phyloP scores from a whole-genome alignment of 2,888 invertebrate genomes.

The Clanis bilineata region DNA sequence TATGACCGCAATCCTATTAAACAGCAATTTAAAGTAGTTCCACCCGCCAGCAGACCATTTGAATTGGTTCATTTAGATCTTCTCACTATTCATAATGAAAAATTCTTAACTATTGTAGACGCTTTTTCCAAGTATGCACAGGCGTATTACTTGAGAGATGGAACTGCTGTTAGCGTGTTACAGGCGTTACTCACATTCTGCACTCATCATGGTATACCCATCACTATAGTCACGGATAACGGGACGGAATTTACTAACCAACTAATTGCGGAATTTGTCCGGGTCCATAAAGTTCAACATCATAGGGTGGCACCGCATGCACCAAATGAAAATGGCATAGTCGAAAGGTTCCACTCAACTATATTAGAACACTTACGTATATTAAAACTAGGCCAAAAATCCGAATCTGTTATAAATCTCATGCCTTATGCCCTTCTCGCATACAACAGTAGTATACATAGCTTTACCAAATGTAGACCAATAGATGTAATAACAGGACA shows the following conservation, averaged over 20 bases:
- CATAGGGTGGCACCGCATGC: conserved; percentile 5
- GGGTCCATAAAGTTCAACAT: conserved; percentile 24
- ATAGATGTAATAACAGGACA: conserved; percentile 33
- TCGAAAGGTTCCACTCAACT: conserved; percentile 19
- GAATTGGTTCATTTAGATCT: conserved; percentile 20
- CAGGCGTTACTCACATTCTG: conserved; percentile 24
- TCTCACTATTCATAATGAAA: conserved; percentile 26
- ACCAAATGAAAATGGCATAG: conserved; percentile 24
- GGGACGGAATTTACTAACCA: conserved; percentile 29
- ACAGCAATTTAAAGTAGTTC: conserved; percentile 19
- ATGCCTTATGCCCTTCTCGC: too few relatives aligned
- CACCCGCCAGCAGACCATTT: conserved; percentile 25
- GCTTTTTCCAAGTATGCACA: conserved; percentile 27
- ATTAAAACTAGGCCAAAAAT: too few relatives aligned
- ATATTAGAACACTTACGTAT: too few relatives aligned
- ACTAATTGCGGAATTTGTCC: conserved; percentile 22
- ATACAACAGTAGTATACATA: conserved; percentile 21
- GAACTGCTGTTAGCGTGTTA: conserved; percentile 25
- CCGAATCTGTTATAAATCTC: too few relatives aligned
- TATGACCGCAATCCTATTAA: conserved; percentile 14
- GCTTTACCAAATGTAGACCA: conserved; percentile 34
- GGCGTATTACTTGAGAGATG: conserved; percentile 25
- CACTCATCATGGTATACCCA: conserved; percentile 24
- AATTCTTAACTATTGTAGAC: conserved; percentile 29
- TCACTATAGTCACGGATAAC: conserved; percentile 25